Evolutionary conservation across 2,888 invertebrate species (phyloP), one percentile per base, ranked within the genome.

Genomic region (Sinopyrophorus schimmeli): DNA sequence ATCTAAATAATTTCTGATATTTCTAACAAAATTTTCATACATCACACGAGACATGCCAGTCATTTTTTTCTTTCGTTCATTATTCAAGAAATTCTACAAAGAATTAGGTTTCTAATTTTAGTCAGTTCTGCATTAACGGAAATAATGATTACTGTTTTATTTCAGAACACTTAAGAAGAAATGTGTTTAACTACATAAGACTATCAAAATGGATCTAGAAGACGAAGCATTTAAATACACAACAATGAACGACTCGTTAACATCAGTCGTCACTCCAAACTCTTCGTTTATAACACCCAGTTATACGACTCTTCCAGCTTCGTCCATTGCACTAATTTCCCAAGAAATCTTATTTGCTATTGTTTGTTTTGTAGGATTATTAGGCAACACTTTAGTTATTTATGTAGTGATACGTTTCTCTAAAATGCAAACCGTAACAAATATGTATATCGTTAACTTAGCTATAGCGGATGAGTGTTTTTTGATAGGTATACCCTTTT

Each of bases 381-480:
- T 91, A 10, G 94, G 93, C 18, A 94, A 94, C 74, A 89, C 92
- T 0, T 77, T 94, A 38, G 93, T 94, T 55, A 92, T 93, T 64
- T 92, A 92, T 74, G 92, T 92, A 18, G 92, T 92, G 9, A 75
- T 90, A 31, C 81, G 93, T 28, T 94, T 90, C 75, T 90, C 91
- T 46, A 93, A 93, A 74, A 94, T 94, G 93, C 92, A 94, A 71
- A 94, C 93, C 0, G 92, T 94, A 24, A 94, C 94, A 54, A 94
- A 94, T 69, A 89, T 91, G 81, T 94, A 93, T 74, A 93, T 94
- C 60, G 84, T 92, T n/a, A 94, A 94, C 72, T 74, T 94, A 60
- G 94, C 94, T 10, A 87, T 94, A 46, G 94, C 94, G 0, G 94
- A 94, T 71, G 92, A 93, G 72, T 90, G 90, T 67, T 94, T 92